phyloP scores from a whole-genome alignment of 2,888 invertebrate genomes.

The Sarcophaga caerulescens region DNA sequence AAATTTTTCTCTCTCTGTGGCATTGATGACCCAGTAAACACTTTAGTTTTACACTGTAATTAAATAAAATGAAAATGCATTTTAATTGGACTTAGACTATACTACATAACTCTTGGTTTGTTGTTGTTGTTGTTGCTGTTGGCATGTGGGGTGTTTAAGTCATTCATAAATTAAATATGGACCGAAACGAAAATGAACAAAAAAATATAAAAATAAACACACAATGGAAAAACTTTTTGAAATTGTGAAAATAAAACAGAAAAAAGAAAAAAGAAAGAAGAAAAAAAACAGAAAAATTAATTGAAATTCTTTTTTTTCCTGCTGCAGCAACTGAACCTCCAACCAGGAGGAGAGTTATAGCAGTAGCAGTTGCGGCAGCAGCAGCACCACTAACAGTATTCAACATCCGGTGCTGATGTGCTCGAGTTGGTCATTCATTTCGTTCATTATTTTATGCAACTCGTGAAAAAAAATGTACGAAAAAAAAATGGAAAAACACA shows the following conservation, averaged over 20 bases:
- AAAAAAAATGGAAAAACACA: too few relatives aligned
- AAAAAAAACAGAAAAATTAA: too few relatives aligned
- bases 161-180: not conserved
- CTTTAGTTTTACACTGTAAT: not conserved
- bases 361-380: too few relatives aligned
- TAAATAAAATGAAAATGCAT: not conserved
- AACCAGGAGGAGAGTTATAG: too few relatives aligned
- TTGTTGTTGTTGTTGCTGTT: not conserved
- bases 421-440: not conserved
- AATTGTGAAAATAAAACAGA: not conserved
- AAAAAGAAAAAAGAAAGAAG: too few relatives aligned
- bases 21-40: constrained; percentile 3
- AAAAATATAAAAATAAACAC: not conserved
- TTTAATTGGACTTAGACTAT: not conserved
- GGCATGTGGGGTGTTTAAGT: not conserved
- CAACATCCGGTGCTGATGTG: not conserved
- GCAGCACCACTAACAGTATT: too few relatives aligned
- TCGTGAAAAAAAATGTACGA: not conserved
- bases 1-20: not conserved
- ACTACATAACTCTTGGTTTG: too few relatives aligned
- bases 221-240: not conserved
- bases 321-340: too few relatives aligned
- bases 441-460: not conserved
- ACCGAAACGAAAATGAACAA: not conserved
- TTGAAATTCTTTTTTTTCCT: too few relatives aligned